Conservation (phyloP, 2,888 invertebrate genomes). For the Eupithecia insigniata region DNA sequence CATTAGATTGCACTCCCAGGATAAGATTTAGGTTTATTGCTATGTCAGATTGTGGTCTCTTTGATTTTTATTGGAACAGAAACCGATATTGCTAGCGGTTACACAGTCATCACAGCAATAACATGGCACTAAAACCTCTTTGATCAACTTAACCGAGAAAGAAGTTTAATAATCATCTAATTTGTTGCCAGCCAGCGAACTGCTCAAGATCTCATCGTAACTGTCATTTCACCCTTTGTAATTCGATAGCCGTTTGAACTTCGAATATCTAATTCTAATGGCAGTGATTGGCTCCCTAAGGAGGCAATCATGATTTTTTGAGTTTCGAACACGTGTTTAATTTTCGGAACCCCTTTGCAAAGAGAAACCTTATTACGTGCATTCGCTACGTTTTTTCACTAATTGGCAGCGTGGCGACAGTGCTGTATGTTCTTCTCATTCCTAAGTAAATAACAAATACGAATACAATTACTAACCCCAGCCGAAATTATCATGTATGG, state of each 20-base stretch:
- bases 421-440: neutral
- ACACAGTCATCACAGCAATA: slow-evolving; percentile 42
- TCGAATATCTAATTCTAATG: slow-evolving; percentile 82
- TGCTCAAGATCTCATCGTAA: slow-evolving; percentile 54
- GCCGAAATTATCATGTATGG: neutral
- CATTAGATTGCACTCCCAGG: slow-evolving; percentile 60
- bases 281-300: slow-evolving; percentile 82
- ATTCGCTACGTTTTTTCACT: slow-evolving; percentile 40
- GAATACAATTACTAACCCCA: neutral
- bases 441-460: neutral
- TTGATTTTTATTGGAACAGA: slow-evolving; percentile 49
- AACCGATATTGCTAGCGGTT: slow-evolving; percentile 41
- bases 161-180: slow-evolving; percentile 5
- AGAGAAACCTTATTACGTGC: slow-evolving; percentile 64
- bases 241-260: slow-evolving; percentile 77
- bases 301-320: slow-evolving; percentile 82
- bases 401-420: slow-evolving; percentile 34
- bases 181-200: slow-evolving; percentile 3
- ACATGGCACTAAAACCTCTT: slow-evolving; percentile 36
- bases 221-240: slow-evolving; percentile 75
- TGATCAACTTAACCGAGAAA: slow-evolving; percentile 35
- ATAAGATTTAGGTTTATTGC: slow-evolving; percentile 63
- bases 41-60: slow-evolving; percentile 56
- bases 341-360: slow-evolving; percentile 75
- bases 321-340: slow-evolving; percentile 81